Base-by-base conservation (phyloP, 2,888 invertebrate genomes). In the Microctonus aethiopoides region DNA sequence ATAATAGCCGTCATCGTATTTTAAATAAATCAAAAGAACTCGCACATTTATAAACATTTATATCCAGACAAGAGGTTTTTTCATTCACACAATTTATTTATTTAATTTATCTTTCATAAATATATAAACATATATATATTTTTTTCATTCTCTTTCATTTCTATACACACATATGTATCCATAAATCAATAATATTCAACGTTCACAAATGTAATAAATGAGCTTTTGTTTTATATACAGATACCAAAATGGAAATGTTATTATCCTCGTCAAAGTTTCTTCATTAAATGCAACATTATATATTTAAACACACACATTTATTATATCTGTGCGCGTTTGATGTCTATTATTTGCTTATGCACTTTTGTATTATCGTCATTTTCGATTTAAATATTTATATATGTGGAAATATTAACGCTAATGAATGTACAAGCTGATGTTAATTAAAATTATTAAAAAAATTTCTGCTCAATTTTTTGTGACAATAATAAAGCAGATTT, bases 371-470 rank as follows among this genome's bases (percentile, higher is more conserved):
- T 78, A 75, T 76, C 72, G 75, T 74, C 62, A 75, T 72, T 80
- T 81, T 82, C 78, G 78, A 80, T 83, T 78, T 79, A 80, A 81
- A 46, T 16, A 46, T 39, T 13, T 39, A n/a, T 20, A 46, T 82
- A 82, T 81, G 82, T 76, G 75, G 75, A 76, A 80, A 75, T 81
- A 69, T 79, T 78, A 76, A 81, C 82, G 82, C 83, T 76, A 78
- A 77, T 82, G 84, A 83, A 84, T 83, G 83, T 77, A 78, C 52
- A 71, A 68, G 73, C 74, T 63, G 70, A n/a, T n/a, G n/a, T n/a
- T n/a, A n/a, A n/a, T n/a, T n/a, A n/a, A n/a, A n/a, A n/a, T n/a
- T n/a, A n/a, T n/a, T 76, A 81, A 73, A 79, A 78, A 16, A 7
- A 46, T 46, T 46, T 78, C 78, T 75, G 75, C 78, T n/a, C n/a